phyloP scores from a whole-genome alignment of 2,113 vertebrate species.

The Centrocercus urophasianus region DNA sequence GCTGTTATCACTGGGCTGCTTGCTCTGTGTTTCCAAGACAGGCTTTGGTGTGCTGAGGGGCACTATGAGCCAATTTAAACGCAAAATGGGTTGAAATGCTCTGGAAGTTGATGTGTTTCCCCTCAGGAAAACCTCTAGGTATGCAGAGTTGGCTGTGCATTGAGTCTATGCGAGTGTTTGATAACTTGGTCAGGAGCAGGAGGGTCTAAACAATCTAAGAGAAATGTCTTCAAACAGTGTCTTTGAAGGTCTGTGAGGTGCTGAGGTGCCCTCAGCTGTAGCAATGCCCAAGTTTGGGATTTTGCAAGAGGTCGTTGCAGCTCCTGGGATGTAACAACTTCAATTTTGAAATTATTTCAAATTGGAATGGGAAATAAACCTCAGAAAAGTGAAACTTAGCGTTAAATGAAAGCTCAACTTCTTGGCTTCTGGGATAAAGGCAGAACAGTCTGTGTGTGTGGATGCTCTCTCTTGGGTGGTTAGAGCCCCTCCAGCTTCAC shows the following conservation, averaged over 20 bases:
- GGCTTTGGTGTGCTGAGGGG: not conserved
- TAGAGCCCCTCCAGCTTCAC: not conserved
- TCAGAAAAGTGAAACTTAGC: not conserved
- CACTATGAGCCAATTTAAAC: not conserved
- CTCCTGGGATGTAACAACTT: not conserved
- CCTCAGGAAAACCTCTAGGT: not conserved
- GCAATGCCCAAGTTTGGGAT: not conserved
- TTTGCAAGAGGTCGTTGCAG: not conserved
- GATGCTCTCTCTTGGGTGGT: not conserved
- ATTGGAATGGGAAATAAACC: not conserved
- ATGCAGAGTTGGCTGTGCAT: not conserved
- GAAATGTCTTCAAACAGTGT: not conserved
- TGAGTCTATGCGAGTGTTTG: not conserved
- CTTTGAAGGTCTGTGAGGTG: not conserved
- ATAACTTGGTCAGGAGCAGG: not conserved
- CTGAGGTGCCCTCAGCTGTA: not conserved
- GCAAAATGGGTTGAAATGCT: not conserved
- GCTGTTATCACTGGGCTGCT: fast-evolving
- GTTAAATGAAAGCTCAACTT: not conserved
- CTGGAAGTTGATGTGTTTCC: fast-evolving
- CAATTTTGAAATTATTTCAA: not conserved
- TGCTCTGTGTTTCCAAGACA: not conserved
- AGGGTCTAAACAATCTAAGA: fast-evolving
- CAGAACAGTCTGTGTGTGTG: not conserved
- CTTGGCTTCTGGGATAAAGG: not conserved